phyloP scores from a whole-genome alignment of 2,888 invertebrate species.

The Callosobruchus maculatus region DNA sequence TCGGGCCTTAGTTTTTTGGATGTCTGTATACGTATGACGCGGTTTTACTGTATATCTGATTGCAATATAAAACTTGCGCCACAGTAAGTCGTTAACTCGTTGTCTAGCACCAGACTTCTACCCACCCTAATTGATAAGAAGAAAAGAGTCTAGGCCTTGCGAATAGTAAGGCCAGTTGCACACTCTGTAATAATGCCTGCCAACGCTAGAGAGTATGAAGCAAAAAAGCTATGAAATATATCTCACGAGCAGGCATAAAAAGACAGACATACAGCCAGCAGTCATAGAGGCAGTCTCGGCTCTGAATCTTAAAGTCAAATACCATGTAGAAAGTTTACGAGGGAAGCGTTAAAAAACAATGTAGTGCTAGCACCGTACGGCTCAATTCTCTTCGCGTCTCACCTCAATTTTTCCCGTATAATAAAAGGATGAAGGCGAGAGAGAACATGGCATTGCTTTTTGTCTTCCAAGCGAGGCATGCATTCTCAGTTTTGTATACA shows the following conservation, averaged over 20 bases:
- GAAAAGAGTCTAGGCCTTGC: too few species aligned
- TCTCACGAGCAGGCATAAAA: neutral
- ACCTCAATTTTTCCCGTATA: neutral
- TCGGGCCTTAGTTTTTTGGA: too few species aligned
- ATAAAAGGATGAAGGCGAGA: neutral
- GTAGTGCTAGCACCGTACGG: neutral
- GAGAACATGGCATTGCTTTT: neutral
- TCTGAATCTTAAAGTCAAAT: neutral
- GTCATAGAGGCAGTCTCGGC: neutral
- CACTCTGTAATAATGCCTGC: neutral
- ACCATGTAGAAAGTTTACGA: neutral
- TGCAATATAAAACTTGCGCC: too few species aligned
- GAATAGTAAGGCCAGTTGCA: too few species aligned
- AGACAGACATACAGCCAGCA: neutral
- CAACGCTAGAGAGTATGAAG: neutral
- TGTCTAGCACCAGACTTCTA: too few species aligned
- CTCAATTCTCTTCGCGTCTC: neutral
- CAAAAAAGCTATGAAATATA: neutral
- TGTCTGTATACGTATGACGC: too few species aligned
- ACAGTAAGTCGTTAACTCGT: too few species aligned
- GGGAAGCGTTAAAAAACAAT: neutral
- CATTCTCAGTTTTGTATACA: neutral
- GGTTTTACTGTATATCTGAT: too few species aligned
- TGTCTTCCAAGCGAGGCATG: neutral
- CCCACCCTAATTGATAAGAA: too few species aligned